Evolutionary conservation across 2,113 vertebrate genomes (phyloP).

Genomic region (Astur gentilis): DNA sequence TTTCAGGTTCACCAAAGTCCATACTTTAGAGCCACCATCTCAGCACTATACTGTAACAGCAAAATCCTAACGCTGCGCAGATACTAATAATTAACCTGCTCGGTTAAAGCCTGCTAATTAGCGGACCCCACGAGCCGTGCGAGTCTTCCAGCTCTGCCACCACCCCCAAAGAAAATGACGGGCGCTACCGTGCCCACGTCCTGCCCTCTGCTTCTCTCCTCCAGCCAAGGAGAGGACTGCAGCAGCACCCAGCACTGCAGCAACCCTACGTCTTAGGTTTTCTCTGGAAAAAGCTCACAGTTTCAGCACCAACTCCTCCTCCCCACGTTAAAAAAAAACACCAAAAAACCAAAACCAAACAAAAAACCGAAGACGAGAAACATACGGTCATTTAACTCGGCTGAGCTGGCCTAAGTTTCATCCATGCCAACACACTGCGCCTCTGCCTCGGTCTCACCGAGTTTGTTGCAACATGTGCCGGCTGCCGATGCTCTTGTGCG

Average conservation of each 20-base stretch:
- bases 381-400: neutral
- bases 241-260: conserved; percentile 19
- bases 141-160: neutral
- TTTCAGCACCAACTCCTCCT: neutral
- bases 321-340: neutral
- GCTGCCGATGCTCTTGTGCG: neutral
- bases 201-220: neutral
- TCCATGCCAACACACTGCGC: neutral
- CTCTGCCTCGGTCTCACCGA: neutral
- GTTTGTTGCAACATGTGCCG: neutral
- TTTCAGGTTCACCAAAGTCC: neutral
- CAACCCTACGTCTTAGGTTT: neutral
- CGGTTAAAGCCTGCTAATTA: neutral
- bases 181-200: neutral
- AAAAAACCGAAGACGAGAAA: neutral
- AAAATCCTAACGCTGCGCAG: neutral
- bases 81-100: neutral
- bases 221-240: neutral
- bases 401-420: neutral
- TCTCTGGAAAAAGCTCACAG: neutral
- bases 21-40: fast-evolving
- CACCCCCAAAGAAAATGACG: neutral
- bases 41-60: fast-evolving
- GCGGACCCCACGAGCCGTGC: neutral
- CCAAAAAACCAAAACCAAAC: neutral